Evolutionary conservation across 2,888 invertebrate species (phyloP).

Genomic region (Spilosoma lubricipeda): DNA sequence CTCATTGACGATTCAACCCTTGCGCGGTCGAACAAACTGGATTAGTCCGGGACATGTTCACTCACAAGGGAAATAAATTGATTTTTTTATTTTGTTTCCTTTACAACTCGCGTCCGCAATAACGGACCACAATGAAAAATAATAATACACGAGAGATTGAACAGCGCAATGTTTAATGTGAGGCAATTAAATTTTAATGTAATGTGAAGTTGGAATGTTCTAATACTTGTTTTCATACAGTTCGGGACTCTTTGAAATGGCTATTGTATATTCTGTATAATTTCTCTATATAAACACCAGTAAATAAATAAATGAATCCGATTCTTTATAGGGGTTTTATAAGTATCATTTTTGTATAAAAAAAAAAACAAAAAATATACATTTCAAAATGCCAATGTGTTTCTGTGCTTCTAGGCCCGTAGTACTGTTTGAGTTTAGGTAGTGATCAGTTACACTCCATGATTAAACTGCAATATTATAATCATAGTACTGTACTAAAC

Average conservation of each 20-base stretch:
- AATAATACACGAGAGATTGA: conserved; percentile 72
- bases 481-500: too few species aligned
- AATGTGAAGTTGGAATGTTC: conserved; percentile 34
- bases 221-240: conserved; percentile 25
- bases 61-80: conserved; percentile 84
- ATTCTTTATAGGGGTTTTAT: not conserved
- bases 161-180: conserved; percentile 62
- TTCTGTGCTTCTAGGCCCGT: not conserved
- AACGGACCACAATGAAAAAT: conserved; percentile 79
- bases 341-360: not conserved
- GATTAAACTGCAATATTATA: too few species aligned
- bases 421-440: not conserved
- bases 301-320: not conserved
- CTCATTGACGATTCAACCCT: conserved; percentile 86
- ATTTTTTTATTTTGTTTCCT: conserved; percentile 78
- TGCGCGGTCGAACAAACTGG: conserved; percentile 85
- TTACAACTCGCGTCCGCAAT: conserved; percentile 76
- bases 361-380: too few species aligned
- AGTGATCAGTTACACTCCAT: not conserved
- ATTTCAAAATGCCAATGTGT: not conserved
- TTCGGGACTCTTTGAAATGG: not conserved
- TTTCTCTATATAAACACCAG: not conserved
- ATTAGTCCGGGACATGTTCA: conserved; percentile 83
- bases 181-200: conserved; percentile 46
- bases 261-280: not conserved